phyloP scores from a whole-genome alignment of 2,797 vertebrate species.

The Hylomyscus alleni region DNA sequence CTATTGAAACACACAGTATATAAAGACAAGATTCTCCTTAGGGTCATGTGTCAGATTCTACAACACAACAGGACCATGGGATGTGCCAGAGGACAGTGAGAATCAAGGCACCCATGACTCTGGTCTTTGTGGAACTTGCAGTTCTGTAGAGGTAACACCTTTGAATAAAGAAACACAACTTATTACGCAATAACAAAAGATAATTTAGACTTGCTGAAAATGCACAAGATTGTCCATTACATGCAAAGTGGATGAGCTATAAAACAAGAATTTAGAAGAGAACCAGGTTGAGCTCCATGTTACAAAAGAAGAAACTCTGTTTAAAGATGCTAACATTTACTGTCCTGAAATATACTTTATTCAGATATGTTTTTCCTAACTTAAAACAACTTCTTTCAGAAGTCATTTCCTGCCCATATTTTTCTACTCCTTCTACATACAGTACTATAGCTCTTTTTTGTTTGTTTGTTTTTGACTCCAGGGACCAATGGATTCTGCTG shows the following conservation, averaged over 20 bases:
- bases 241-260: slow-evolving; percentile 20
- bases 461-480: no score
- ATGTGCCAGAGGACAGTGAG: not conserved
- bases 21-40: not conserved
- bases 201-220: slow-evolving; percentile 21
- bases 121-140: not conserved
- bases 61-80: not conserved
- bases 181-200: not conserved
- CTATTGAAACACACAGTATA: slow-evolving; percentile 15
- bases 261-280: slow-evolving; percentile 18
- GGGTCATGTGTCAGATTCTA: slow-evolving; percentile 32
- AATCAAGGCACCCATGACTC: not conserved
- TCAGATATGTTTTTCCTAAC: not conserved
- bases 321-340: not conserved
- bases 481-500: not conserved
- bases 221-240: not conserved
- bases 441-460: not conserved
- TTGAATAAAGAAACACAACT: slow-evolving; percentile 10
- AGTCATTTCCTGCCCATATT: slow-evolving; percentile 1
- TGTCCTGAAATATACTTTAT: not conserved
- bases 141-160: not conserved
- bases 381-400: slow-evolving; percentile 29
- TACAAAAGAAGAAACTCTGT: not conserved
- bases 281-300: not conserved
- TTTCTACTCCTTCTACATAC: not conserved